Evolutionary conservation across 2,888 invertebrate genomes (phyloP).

Genomic region (Drosophila austrosaltans): DNA sequence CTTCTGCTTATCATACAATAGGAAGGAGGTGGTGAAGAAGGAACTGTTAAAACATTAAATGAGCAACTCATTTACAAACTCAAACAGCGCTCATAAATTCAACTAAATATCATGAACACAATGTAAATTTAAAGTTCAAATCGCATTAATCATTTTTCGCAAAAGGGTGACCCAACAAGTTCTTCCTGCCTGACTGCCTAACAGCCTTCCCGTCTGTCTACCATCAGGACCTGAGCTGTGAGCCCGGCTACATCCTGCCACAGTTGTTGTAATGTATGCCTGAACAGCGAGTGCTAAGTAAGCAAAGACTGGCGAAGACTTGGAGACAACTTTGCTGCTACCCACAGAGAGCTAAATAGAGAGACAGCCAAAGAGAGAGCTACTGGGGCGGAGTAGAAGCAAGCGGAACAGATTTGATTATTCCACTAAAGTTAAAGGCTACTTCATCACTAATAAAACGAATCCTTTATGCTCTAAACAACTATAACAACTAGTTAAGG

Average conservation of each 20-base stretch:
- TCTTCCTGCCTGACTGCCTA: not conserved
- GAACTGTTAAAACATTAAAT: slow-evolving; percentile 70
- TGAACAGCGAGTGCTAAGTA: slow-evolving; percentile 25
- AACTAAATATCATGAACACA: slow-evolving; percentile 77
- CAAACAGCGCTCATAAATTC: slow-evolving; percentile 77
- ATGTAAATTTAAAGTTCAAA: slow-evolving; percentile 77
- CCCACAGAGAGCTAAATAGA: slow-evolving; percentile 43
- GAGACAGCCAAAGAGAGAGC: not conserved
- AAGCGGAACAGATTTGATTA: slow-evolving; percentile 37
- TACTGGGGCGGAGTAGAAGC: not conserved
- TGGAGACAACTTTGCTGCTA: slow-evolving; percentile 63
- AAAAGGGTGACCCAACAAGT: slow-evolving; percentile 31
- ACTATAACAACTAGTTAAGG: not conserved
- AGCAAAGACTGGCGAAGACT: slow-evolving; percentile 44
- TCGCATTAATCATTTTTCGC: slow-evolving; percentile 74
- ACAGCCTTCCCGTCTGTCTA: slow-evolving; percentile 2
- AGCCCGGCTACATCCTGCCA: slow-evolving; percentile 6
- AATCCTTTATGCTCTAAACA: not conserved
- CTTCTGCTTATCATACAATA: not conserved
- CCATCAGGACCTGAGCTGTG: slow-evolving; percentile 4
- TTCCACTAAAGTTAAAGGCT: slow-evolving; percentile 11
- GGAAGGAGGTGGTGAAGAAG: slow-evolving; percentile 3
- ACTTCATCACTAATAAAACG: not conserved
- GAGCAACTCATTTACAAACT: slow-evolving; percentile 78
- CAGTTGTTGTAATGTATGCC: slow-evolving; percentile 30